These are phyloP conservation scores for Varanus salvator DNA, from an alignment of 2,113 vertebrate genomes.

Conservation along the genomic window DNA sequence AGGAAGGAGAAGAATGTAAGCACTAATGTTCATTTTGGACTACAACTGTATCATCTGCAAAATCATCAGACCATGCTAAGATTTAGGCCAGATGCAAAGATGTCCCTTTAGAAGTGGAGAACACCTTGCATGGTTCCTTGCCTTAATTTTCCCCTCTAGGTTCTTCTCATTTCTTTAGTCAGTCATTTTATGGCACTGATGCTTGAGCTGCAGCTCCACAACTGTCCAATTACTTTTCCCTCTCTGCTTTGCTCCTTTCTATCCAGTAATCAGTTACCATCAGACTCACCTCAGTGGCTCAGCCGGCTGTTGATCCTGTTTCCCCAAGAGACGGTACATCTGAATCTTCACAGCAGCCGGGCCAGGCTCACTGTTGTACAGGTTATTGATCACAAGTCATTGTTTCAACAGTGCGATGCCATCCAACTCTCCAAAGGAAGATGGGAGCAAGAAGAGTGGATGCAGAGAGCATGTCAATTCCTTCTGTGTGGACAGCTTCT, in stretches of 20 bases:
- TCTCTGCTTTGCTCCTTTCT: conserved; percentile 39
- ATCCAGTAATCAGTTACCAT: conserved; percentile 59
- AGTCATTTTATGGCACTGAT: not conserved
- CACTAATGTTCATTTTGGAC: not conserved
- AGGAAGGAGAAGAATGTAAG: not conserved
- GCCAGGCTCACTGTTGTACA: conserved; percentile 67
- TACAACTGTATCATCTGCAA: too few species aligned
- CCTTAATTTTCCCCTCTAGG: not conserved
- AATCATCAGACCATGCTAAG: not conserved
- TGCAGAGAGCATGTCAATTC: not conserved
- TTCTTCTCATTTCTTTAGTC: not conserved
- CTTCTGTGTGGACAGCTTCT: conserved; percentile 29
- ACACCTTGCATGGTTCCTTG: not conserved
- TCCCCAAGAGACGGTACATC: conserved; percentile 63
- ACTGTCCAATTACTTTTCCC: conserved; percentile 31
- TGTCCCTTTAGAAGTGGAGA: not conserved
- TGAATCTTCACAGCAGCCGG: conserved; percentile 53
- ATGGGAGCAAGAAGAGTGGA: conserved; percentile 45
- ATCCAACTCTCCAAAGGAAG: conserved; percentile 57
- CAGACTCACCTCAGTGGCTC: conserved; percentile 69
- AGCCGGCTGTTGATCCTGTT: conserved; percentile 55
- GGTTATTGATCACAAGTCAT: conserved; percentile 69
- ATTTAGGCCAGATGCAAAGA: not conserved
- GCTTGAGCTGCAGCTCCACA: conserved; percentile 38
- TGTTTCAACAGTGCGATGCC: conserved; percentile 59